phyloP scores from a whole-genome alignment of 2,113 vertebrate species.

The Embiotoca jacksoni region DNA sequence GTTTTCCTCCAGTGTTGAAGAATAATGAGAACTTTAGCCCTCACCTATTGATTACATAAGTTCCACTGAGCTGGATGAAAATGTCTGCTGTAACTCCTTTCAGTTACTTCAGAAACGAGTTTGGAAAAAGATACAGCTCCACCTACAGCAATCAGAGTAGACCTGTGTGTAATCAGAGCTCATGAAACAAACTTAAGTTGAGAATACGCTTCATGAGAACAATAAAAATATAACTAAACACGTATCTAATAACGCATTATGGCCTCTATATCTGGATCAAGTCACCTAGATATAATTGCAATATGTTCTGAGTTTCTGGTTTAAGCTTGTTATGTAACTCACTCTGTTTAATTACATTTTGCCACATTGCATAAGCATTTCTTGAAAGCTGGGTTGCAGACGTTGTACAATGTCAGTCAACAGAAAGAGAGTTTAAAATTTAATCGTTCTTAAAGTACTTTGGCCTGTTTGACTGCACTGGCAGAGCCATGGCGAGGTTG shows the following conservation, averaged over 20 bases:
- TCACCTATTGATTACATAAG: too few species aligned
- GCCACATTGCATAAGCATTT: constrained; percentile 48
- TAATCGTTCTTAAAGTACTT: constrained; percentile 63
- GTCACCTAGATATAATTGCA: constrained; percentile 45
- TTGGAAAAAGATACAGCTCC: constrained; percentile 29
- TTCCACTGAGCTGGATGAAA: too few species aligned
- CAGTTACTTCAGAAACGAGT: too few species aligned
- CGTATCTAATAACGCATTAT: constrained; percentile 38
- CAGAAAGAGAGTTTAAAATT: constrained; percentile 55
- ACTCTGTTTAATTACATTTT: constrained; percentile 53
- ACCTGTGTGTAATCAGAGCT: constrained; percentile 36
- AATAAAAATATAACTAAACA: constrained; percentile 30
- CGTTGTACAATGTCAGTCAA: constrained; percentile 16
- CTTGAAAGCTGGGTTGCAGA: constrained; percentile 40
- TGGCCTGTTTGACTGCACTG: constrained; percentile 33
- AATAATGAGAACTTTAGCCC: too few species aligned
- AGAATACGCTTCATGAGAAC: constrained; percentile 9
- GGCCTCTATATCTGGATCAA: constrained; percentile 12
- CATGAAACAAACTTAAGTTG: neutral
- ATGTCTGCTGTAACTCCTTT: too few species aligned
- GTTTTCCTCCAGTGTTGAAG: too few species aligned
- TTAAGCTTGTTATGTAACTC: constrained; percentile 59
- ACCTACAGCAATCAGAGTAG: constrained; percentile 30
- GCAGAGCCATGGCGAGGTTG: constrained; percentile 14
- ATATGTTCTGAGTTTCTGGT: constrained; percentile 36